These are phyloP conservation scores for Meteorus sp. DNA, from an alignment of 1,140 invertebrate species.

Conservation along the genomic window DNA sequence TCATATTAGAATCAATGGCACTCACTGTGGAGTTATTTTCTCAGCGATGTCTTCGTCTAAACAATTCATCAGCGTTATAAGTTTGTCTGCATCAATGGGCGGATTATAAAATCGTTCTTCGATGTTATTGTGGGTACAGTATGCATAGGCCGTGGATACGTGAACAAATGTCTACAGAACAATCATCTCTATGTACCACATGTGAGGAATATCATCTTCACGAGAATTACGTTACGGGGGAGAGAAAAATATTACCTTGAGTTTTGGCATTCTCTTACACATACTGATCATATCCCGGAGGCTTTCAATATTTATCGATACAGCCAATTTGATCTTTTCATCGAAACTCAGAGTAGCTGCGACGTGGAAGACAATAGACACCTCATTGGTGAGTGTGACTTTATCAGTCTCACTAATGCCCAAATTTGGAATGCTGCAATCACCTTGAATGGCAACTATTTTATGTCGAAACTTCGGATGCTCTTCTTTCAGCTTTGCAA, in stretches of 20 bases:
- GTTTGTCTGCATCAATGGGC: conserved; percentile 57
- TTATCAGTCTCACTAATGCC: conserved; percentile 58
- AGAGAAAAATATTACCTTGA: conserved; percentile 64
- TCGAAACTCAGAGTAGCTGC: conserved; percentile 74
- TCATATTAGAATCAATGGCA: conserved; percentile 16
- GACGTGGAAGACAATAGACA: conserved; percentile 71
- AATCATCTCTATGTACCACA: no score
- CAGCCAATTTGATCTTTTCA: conserved; percentile 67
- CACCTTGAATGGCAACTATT: conserved; percentile 64
- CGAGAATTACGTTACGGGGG: no score
- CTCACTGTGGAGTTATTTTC: conserved; percentile 67
- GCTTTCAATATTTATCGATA: conserved; percentile 70
- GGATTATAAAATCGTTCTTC: conserved; percentile 64
- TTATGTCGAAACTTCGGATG: conserved; percentile 67
- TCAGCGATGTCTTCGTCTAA: conserved; percentile 67
- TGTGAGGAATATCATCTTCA: no score
- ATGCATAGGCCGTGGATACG: conserved; percentile 68
- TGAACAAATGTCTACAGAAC: conserved; percentile 63
- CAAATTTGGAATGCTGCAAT: conserved; percentile 57
- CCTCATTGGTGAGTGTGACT: conserved; percentile 59
- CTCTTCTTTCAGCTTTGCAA: conserved; percentile 60
- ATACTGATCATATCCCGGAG: conserved; percentile 66
- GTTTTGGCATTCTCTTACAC: conserved; percentile 67
- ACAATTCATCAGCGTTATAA: conserved; percentile 70
- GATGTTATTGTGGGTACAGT: conserved; percentile 60